These are phyloP conservation scores for Sminthurinus signatus DNA, from an alignment of 1,140 invertebrate genomes.

Conservation along the genomic window DNA sequence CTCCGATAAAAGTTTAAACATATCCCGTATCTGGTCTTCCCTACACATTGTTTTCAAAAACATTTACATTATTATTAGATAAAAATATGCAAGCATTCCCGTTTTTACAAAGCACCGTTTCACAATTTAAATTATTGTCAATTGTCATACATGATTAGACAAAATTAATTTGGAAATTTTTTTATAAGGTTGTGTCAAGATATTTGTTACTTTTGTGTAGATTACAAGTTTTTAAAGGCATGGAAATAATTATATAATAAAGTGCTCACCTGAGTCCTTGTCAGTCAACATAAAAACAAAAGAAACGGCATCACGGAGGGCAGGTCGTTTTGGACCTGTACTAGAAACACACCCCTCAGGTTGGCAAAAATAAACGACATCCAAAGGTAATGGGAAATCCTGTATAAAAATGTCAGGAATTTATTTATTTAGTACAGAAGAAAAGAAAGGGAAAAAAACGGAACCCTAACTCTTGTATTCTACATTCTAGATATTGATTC, in stretches of 20 bases:
- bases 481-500: too few species aligned
- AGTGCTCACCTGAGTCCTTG: constrained; percentile 86
- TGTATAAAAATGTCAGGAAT: constrained; percentile 2
- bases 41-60: constrained; percentile 50
- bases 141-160: too few species aligned
- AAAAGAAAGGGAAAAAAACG: neutral
- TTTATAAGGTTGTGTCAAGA: too few species aligned
- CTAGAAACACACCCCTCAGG: constrained; percentile 78
- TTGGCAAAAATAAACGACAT: constrained; percentile 99
- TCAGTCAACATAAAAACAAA: constrained; percentile 99
- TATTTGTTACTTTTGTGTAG: too few species aligned
- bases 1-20: constrained; percentile 98
- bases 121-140: too few species aligned
- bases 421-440: neutral
- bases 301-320: constrained; percentile 80
- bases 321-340: constrained; percentile 75
- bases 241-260: too few species aligned
- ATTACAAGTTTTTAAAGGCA: too few species aligned
- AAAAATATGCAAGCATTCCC: neutral
- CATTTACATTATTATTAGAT: neutral
- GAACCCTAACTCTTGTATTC: too few species aligned
- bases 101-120: neutral
- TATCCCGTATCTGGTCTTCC: constrained; percentile 84
- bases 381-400: constrained; percentile 92
- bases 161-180: too few species aligned